Percentiles rank a stretch among this genome's conserved stretches.
These are phyloP conservation scores for Micropoecilia bifurca DNA, from an alignment of 2,797 vertebrate genomes.

Conservation along the genomic window DNA sequence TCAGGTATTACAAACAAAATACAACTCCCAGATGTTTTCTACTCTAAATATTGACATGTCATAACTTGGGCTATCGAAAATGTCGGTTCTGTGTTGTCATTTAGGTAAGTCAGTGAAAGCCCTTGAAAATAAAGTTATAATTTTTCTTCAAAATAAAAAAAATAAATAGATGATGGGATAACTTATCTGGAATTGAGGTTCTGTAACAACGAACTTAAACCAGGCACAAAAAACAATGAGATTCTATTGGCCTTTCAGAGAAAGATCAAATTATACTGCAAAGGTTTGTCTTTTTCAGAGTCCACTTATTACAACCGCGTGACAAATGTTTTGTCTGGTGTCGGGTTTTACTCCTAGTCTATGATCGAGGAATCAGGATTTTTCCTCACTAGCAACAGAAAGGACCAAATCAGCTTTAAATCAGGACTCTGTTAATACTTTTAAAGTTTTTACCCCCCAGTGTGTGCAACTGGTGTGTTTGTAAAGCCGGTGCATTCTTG, in stretches of 20 bases:
- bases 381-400: background rate
- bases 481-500: background rate
- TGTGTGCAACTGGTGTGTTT: constrained; percentile 3
- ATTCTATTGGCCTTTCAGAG: background rate
- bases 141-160: background rate
- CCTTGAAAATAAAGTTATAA: background rate
- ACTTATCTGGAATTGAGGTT: background rate
- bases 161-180: background rate
- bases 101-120: background rate
- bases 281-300: background rate
- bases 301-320: background rate
- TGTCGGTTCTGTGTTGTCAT: background rate
- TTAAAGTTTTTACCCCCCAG: background rate
- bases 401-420: background rate
- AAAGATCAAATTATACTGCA: background rate
- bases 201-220: background rate
- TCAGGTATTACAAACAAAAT: background rate
- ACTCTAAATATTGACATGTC: background rate
- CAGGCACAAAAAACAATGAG: background rate
- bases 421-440: background rate
- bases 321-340: background rate
- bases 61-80: background rate
- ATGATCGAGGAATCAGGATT: background rate
- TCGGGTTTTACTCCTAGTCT: background rate
- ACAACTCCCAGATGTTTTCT: background rate